Conservation (phyloP, 2,113 vertebrate species). For the Ctenomys sociabilis region DNA sequence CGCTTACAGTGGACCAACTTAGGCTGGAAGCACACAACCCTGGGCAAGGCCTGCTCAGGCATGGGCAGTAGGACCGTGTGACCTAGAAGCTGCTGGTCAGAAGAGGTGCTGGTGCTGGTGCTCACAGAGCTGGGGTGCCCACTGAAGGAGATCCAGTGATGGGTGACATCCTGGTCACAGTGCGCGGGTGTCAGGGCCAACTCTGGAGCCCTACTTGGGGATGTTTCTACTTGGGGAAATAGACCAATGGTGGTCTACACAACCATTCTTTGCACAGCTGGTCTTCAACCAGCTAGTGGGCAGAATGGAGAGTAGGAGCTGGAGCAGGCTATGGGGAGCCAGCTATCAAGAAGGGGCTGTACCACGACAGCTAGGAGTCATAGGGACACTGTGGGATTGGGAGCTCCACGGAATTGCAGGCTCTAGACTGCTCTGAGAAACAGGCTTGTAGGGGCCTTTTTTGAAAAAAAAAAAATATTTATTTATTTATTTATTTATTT, state of each 20-base stretch:
- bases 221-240: slow-evolving; percentile 86
- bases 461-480: too few species aligned
- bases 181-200: slow-evolving; percentile 80
- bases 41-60: slow-evolving; percentile 88
- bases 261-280: slow-evolving; percentile 95
- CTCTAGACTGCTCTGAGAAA: slow-evolving; percentile 62
- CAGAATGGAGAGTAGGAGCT: slow-evolving; percentile 94
- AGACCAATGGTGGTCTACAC: slow-evolving; percentile 94
- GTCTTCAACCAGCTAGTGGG: slow-evolving; percentile 97
- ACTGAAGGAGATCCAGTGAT: slow-evolving; percentile 97
- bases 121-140: slow-evolving; percentile 97
- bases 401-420: slow-evolving; percentile 88
- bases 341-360: slow-evolving; percentile 94
- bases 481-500: too few species aligned
- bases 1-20: slow-evolving; percentile 91
- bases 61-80: slow-evolving; percentile 92
- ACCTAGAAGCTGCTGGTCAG: slow-evolving; percentile 95
- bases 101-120: slow-evolving; percentile 98
- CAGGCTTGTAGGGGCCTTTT: slow-evolving; percentile 89
- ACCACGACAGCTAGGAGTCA: slow-evolving; percentile 93
- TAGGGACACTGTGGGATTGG: slow-evolving; percentile 93
- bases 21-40: slow-evolving; percentile 88
- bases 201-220: slow-evolving; percentile 78
- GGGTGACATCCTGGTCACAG: slow-evolving; percentile 94
- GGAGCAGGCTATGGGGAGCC: slow-evolving; percentile 91